Conservation (phyloP, 1,140 invertebrate genomes). For the Procambarus clarkii region DNA sequence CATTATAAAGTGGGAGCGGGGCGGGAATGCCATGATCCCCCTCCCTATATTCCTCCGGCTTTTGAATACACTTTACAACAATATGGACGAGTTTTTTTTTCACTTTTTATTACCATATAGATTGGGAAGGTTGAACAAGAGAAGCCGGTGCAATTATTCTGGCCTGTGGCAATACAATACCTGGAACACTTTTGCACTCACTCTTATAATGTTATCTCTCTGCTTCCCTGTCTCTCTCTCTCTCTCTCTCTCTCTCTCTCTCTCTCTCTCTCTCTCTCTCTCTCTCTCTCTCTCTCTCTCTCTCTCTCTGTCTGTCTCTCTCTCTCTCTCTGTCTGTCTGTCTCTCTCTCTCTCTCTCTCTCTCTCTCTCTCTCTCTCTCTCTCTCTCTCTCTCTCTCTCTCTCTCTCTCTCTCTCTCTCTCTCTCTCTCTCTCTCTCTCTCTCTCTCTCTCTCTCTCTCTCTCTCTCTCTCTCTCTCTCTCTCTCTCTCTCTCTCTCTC, state of each 20-base stretch:
- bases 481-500: not conserved
- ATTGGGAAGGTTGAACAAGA: constrained; percentile 34
- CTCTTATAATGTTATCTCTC: too few species aligned
- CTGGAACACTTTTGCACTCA: not conserved
- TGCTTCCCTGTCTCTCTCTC: too few species aligned
- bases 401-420: constrained; percentile 15
- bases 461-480: constrained; percentile 1
- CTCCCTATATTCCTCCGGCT: not conserved
- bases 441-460: constrained; percentile 41
- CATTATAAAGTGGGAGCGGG: not conserved
- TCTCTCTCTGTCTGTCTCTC: constrained; percentile 4
- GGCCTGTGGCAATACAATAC: not conserved
- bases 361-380: constrained; percentile 56
- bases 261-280: not conserved
- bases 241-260: constrained; percentile 5
- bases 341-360: constrained; percentile 33
- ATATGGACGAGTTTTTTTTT: not conserved
- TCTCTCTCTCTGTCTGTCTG: constrained; percentile 1
- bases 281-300: not conserved
- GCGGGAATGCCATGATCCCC: not conserved
- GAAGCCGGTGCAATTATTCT: constrained; percentile 26
- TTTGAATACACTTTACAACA: constrained; percentile 46
- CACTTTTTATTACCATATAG: constrained; percentile 52
- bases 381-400: constrained; percentile 62
- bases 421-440: constrained; percentile 30